A percentile compares a stretch with the other conserved stretches of the same genome.
Evolutionary conservation across 2,888 invertebrate species (phyloP).

Genomic region (Linnaemya vulpina): DNA sequence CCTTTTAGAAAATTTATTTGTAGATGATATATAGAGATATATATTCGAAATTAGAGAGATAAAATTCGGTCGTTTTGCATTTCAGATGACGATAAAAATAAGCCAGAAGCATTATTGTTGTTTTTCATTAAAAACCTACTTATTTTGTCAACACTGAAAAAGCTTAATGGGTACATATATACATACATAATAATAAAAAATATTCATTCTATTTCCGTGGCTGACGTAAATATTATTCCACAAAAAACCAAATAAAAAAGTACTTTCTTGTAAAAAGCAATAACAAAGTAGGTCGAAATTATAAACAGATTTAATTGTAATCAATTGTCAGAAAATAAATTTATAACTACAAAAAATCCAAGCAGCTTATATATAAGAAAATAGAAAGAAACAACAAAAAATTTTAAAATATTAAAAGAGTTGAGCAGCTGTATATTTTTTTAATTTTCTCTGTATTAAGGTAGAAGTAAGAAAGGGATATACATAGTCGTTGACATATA

Average conservation of each 20-base stretch:
- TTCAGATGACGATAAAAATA: too few relatives aligned
- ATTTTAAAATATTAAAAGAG: slow-evolving; percentile 44
- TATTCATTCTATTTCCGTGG: slow-evolving; percentile 73
- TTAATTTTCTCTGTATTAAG: slow-evolving; percentile 4
- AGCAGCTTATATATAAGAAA: slow-evolving; percentile 5
- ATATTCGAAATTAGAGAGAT: too few relatives aligned
- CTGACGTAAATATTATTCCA: slow-evolving; percentile 74
- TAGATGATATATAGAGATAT: too few relatives aligned
- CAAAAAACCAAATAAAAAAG: slow-evolving; percentile 56
- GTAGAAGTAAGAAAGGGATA: slow-evolving; percentile 42
- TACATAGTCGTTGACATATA: background rate
- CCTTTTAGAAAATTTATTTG: too few relatives aligned
- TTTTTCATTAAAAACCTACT: too few relatives aligned
- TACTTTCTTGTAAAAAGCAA: slow-evolving; percentile 62
- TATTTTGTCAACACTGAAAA: too few relatives aligned
- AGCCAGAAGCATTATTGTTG: too few relatives aligned
- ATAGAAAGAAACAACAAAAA: slow-evolving; percentile 31
- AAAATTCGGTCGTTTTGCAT: too few relatives aligned
- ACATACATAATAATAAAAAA: background rate
- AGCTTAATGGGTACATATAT: too few relatives aligned
- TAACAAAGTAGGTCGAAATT: slow-evolving; percentile 52
- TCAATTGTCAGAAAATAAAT: background rate
- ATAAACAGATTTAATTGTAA: slow-evolving; percentile 6
- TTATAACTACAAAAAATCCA: background rate
- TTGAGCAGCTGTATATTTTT: background rate